These are phyloP conservation scores for Bathynomus jamesi DNA, from an alignment of 1,140 invertebrate species.

Conservation along the genomic window DNA sequence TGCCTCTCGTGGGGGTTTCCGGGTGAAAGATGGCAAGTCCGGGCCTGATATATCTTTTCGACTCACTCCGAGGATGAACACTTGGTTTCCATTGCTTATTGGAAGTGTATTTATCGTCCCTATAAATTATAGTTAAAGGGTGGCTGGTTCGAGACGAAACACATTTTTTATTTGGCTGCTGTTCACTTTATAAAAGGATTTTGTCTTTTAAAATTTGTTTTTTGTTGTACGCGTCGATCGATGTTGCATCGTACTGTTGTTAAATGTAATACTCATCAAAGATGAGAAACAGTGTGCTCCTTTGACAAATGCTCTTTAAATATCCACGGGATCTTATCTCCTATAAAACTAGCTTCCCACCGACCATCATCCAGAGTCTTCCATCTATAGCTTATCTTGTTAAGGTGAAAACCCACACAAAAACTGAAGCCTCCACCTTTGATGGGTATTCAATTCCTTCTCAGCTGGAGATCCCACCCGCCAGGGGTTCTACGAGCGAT, in stretches of 20 bases:
- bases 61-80: too few relatives aligned
- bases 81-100: neutral
- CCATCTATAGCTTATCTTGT: neutral
- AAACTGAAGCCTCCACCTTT: neutral
- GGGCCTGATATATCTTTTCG: neutral
- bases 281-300: too few relatives aligned
- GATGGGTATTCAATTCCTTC: neutral
- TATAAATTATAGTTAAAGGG: neutral
- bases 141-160: too few relatives aligned
- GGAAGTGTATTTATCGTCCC: neutral
- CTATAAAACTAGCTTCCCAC: neutral
- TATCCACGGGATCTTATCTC: neutral
- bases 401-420: neutral
- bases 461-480: neutral
- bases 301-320: too few relatives aligned
- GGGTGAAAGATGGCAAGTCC: neutral
- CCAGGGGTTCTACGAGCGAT: neutral
- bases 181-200: too few relatives aligned
- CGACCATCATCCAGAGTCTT: too few relatives aligned
- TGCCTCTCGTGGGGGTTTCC: neutral
- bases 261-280: too few relatives aligned
- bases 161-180: too few relatives aligned
- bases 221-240: too few relatives aligned
- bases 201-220: too few relatives aligned
- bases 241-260: too few relatives aligned